Evolutionary conservation across 1,140 invertebrate genomes (phyloP), one percentile per base, ranked within the genome.

Genomic region (Orius insidiosus): DNA sequence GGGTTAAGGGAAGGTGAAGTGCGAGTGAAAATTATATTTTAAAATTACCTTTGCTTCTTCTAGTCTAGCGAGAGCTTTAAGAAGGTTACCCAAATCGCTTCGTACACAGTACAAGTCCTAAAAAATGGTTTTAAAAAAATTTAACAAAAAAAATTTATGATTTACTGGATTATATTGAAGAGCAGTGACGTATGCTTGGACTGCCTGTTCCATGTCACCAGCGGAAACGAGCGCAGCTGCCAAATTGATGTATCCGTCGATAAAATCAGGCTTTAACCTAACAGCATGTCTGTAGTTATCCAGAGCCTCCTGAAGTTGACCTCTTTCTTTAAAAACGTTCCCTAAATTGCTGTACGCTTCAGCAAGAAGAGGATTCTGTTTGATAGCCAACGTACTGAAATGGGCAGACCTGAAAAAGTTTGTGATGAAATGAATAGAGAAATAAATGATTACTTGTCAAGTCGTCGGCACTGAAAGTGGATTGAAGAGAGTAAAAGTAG

Each of bases 161-260:
- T 81, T 74, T 69, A 97, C 94, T 47, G 93, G 90, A 70, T 98
- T 99, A 64, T 98, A 98, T 66, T 98, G 94, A 50, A 99, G 67
- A 49, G 95, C 95, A 43, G 92, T 97, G 19, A 98, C 86, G 66
- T 99, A 99, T 18, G 95, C 92, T 64, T 97, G 90, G 16, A 98
- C 93, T 9, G 96, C 95, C 60, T 96, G 90, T 66, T 98, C 95
- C 85, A 98, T 94, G 60, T 99, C 94, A 16, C 93, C 89, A 14
- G 92, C 89, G 49, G 94, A 92, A 10, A 98, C 95, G 2, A 98
- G 69, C 14, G 95, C 95, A 24, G 95, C 93, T 3, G 95, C 94
- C 50, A 99, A 66, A 68, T 99, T 99, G 56, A 99, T 98, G 63
- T 98, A 99, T n/a, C 95, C 95, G 75, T 98, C 94, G 57, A 98